phyloP scores from a whole-genome alignment of 2,113 vertebrate species.

The Bambusicola thoracicus region DNA sequence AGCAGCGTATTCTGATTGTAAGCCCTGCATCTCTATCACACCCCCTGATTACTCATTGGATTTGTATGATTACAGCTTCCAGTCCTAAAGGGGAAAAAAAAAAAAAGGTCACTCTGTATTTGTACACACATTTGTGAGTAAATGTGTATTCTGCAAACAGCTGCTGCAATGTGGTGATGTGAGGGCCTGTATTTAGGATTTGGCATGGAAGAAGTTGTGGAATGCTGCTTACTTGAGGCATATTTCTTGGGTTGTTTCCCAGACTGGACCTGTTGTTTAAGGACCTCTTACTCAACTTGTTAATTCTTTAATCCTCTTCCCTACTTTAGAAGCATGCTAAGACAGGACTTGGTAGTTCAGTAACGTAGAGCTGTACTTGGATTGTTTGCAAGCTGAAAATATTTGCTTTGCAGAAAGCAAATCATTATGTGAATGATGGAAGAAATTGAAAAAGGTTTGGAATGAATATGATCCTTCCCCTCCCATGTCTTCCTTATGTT shows the following conservation, averaged over 20 bases:
- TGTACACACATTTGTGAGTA: not conserved
- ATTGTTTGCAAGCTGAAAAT: not conserved
- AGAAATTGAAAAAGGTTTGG: not conserved
- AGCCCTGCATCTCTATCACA: not conserved
- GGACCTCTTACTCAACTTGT: conserved; percentile 51
- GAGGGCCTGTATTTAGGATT: not conserved
- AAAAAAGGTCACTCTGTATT: not conserved
- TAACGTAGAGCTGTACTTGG: not conserved
- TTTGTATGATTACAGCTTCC: too few species aligned
- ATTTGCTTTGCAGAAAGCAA: conserved; percentile 21
- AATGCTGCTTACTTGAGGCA: conserved; percentile 30
- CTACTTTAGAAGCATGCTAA: conserved; percentile 5
- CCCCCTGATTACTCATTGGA: not conserved
- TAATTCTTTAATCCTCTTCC: conserved; percentile 64
- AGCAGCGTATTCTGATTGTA: not conserved
- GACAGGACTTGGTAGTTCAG: conserved; percentile 12
- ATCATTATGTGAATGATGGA: not conserved
- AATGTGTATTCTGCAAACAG: not conserved
- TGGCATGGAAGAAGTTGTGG: not conserved
- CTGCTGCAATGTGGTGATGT: not conserved
- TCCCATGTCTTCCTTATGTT: not conserved
- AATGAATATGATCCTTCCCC: not conserved
- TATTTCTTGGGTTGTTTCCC: conserved; percentile 16
- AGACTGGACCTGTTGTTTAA: conserved; percentile 48
- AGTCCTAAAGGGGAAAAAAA: not conserved